phyloP scores from a whole-genome alignment of 2,113 vertebrate species.

The Bujurquina vittata region DNA sequence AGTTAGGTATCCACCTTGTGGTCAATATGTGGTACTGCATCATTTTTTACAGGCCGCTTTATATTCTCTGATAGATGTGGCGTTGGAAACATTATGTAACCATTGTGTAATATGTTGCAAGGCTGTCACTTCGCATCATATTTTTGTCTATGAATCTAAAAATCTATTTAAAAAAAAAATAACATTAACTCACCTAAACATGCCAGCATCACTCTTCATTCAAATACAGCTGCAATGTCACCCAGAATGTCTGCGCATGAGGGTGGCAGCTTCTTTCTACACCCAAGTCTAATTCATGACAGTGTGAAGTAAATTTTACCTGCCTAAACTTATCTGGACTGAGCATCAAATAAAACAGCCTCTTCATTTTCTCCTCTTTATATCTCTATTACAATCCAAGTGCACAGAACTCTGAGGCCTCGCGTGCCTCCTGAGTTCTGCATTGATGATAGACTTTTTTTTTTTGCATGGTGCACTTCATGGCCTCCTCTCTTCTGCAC shows the following conservation, averaged over 20 bases:
- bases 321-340: background rate
- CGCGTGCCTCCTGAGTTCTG: constrained; percentile 59
- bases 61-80: background rate
- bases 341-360: background rate
- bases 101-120: background rate
- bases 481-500: constrained; percentile 46
- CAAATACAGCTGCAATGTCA: background rate
- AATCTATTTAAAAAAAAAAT: background rate
- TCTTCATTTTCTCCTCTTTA: constrained; percentile 50
- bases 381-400: constrained; percentile 52
- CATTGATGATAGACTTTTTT: constrained; percentile 7
- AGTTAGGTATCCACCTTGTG: constrained; percentile 70
- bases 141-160: background rate
- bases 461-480: constrained; percentile 45
- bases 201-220: background rate
- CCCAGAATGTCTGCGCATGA: background rate
- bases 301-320: background rate
- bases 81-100: background rate
- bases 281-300: background rate
- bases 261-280: background rate
- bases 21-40: constrained; percentile 28
- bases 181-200: background rate
- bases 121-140: background rate
- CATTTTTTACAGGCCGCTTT: background rate
- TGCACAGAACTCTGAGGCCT: constrained; percentile 34